These are phyloP conservation scores for Percina caprodes DNA, from an alignment of 2,113 vertebrate species.

Conservation along the genomic window DNA sequence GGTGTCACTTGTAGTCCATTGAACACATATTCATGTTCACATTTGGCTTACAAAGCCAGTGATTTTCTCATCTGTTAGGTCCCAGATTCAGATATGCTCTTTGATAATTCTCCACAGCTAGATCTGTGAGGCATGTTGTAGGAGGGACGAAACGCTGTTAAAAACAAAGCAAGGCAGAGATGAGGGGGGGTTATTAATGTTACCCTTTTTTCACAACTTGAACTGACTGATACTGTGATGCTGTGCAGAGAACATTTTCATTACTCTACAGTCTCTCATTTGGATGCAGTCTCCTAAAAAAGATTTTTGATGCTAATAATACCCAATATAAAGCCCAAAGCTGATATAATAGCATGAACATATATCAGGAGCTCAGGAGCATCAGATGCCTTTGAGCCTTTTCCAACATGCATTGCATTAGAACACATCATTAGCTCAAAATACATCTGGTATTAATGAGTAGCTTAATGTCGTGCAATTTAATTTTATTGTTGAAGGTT, in stretches of 20 bases:
- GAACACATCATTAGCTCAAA: constrained; percentile 50
- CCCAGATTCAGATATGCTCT: constrained; percentile 68
- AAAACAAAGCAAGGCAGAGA: constrained; percentile 31
- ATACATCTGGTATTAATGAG: constrained; percentile 39
- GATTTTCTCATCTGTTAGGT: constrained; percentile 37
- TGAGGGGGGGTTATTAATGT: constrained; percentile 8
- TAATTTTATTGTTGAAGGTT: constrained; percentile 18
- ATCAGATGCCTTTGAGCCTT: constrained; percentile 46
- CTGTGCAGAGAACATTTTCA: constrained; percentile 4
- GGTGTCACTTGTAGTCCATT: constrained; percentile 52
- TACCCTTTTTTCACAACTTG: not conserved
- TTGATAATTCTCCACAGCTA: constrained; percentile 59
- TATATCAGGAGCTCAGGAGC: constrained; percentile 27
- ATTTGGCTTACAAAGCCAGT: constrained; percentile 49
- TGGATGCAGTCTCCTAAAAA: constrained; percentile 12
- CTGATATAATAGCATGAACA: constrained; percentile 4
- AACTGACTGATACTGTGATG: constrained; percentile 5
- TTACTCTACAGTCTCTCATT: constrained; percentile 31
- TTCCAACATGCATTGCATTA: constrained; percentile 53
- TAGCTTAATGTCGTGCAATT: constrained; percentile 9
- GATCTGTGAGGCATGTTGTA: constrained; percentile 47
- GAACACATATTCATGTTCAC: constrained; percentile 40
- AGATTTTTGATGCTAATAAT: constrained; percentile 34
- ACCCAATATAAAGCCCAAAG: constrained; percentile 35
- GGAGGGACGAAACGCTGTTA: constrained; percentile 37